Evolutionary conservation across 2,888 invertebrate genomes (phyloP).

Genomic region (Asteroscopus sphinx): DNA sequence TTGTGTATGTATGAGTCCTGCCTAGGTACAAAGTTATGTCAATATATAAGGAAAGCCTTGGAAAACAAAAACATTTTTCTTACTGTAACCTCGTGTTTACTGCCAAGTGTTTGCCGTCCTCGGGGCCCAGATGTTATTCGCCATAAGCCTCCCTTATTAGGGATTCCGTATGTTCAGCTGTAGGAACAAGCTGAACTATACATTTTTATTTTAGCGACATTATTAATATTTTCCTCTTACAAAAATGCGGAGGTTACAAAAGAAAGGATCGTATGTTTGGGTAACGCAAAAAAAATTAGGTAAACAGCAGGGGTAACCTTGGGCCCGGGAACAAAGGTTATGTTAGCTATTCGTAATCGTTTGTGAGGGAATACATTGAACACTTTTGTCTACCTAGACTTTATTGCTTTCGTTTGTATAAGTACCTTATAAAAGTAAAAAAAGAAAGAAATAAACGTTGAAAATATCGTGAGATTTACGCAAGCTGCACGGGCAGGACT

Average conservation of each 20-base stretch:
- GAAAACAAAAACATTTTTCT: slow-evolving; percentile 87
- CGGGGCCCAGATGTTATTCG: slow-evolving; percentile 87
- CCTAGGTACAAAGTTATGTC: slow-evolving; percentile 70
- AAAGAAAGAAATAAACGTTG: too few species aligned
- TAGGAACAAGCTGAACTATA: slow-evolving; percentile 72
- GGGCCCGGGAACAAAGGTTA: slow-evolving; percentile 11
- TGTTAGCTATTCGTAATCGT: slow-evolving; percentile 24
- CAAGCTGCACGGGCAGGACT: too few species aligned
- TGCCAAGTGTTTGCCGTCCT: slow-evolving; percentile 84
- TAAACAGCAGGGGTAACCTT: slow-evolving; percentile 34
- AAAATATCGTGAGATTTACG: too few species aligned
- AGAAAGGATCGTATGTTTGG: slow-evolving; percentile 46
- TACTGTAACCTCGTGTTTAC: slow-evolving; percentile 84
- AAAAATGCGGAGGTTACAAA: slow-evolving; percentile 43
- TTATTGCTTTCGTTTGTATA: slow-evolving; percentile 9
- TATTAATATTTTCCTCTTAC: slow-evolving; percentile 77
- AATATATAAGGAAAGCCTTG: slow-evolving; percentile 74
- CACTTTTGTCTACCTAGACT: slow-evolving; percentile 5
- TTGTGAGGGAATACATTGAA: slow-evolving; percentile 18
- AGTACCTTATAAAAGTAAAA: not conserved
- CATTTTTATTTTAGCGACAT: slow-evolving; percentile 81
- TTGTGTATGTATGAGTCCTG: slow-evolving; percentile 40
- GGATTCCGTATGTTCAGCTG: slow-evolving; percentile 83
- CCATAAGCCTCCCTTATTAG: slow-evolving; percentile 87
- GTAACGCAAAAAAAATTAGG: slow-evolving; percentile 34